These are phyloP conservation scores for Drosophila sproati DNA, from an alignment of 1,140 invertebrate species.

Conservation along the genomic window DNA sequence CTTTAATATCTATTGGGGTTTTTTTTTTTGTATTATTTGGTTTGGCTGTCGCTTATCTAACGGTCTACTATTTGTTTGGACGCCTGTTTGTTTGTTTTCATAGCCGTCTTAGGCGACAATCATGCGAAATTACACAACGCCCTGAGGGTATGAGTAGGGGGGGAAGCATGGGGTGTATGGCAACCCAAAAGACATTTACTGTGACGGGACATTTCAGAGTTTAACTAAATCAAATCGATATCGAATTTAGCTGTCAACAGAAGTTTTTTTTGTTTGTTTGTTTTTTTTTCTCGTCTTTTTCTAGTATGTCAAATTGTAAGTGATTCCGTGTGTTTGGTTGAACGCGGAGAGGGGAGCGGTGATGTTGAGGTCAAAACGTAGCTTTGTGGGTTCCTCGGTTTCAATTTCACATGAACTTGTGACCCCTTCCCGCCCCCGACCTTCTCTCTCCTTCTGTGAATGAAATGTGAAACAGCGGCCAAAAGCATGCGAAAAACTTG, in stretches of 20 bases:
- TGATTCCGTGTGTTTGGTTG: conserved; percentile 19
- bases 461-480: conserved; percentile 70
- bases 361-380: conserved; percentile 3
- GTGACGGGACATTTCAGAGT: conserved; percentile 53
- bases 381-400: conserved; percentile 53
- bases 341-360: background rate
- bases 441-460: conserved; percentile 1
- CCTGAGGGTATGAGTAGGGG: background rate
- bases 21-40: conserved; percentile 5
- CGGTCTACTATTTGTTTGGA: conserved; percentile 51
- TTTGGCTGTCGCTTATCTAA: conserved; percentile 50
- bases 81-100: conserved; percentile 71
- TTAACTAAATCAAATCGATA: conserved; percentile 83
- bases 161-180: background rate
- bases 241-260: conserved; percentile 78
- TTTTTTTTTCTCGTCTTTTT: conserved; percentile 14
- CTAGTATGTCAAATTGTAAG: conserved; percentile 60
- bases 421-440: background rate
- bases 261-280: conserved; percentile 49
- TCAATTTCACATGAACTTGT: conserved; percentile 72
- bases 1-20: background rate
- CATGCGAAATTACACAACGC: conserved; percentile 67
- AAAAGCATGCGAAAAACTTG: conserved; percentile 38
- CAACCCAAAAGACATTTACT: background rate
- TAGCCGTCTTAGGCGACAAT: conserved; percentile 74